phyloP scores from a whole-genome alignment of 2,888 invertebrate species.

The Mactromeris polynyma region DNA sequence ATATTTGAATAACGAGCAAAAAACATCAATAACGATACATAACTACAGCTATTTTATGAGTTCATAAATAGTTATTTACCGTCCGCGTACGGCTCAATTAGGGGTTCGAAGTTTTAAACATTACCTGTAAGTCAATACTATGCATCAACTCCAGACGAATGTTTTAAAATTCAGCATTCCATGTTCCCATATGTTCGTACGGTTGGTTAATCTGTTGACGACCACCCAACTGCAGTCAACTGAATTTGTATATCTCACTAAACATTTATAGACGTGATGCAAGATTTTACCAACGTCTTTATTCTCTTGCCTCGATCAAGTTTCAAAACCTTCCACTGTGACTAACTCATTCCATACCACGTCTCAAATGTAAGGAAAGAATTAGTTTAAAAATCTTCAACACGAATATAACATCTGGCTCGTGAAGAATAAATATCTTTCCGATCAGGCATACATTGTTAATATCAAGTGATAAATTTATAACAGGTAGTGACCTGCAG shows the following conservation, averaged over 20 bases:
- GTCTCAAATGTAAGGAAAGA: background rate
- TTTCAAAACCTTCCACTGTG: conserved; percentile 7
- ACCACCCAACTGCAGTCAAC: conserved; percentile 26
- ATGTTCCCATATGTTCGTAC: background rate
- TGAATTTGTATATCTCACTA: conserved; percentile 21
- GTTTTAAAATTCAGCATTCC: conserved; percentile 5
- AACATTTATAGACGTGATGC: conserved; percentile 40
- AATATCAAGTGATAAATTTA: conserved; percentile 10
- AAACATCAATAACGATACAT: background rate
- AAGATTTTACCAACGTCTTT: conserved; percentile 26
- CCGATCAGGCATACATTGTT: background rate
- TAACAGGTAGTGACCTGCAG: conserved; percentile 2
- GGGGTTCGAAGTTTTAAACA: background rate
- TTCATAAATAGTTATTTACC: conserved; percentile 16
- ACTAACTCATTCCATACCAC: background rate
- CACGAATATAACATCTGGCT: conserved; percentile 9
- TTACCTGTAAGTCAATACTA: background rate
- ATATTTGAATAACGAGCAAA: conserved; percentile 17
- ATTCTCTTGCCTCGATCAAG: background rate
- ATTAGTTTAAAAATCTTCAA: background rate
- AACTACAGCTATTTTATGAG: background rate
- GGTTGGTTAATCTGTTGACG: conserved; percentile 19
- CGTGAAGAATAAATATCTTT: background rate
- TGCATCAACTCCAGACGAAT: background rate
- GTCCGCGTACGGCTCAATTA: background rate